Conservation (phyloP, 2,888 invertebrate genomes). For the Phymatocera aterrima region DNA sequence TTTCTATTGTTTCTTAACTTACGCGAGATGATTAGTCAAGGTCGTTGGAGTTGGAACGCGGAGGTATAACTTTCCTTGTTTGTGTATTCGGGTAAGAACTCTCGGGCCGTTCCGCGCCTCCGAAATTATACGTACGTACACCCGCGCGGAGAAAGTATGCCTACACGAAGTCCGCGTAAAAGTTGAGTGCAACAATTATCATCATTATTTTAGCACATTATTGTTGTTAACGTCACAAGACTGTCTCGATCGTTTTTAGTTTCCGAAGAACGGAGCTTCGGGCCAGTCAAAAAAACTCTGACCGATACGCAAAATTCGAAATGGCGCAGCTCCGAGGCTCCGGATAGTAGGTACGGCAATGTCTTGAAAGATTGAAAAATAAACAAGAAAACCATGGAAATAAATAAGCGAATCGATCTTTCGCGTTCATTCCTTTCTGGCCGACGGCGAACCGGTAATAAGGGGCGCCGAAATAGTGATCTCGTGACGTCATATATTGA, state of each 20-base stretch:
- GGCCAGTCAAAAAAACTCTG: no score
- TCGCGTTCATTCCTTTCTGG: not conserved
- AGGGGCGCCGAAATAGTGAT: constrained; percentile 30
- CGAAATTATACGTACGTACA: constrained; percentile 6
- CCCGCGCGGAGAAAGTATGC: constrained; percentile 57
- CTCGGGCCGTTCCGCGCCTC: not conserved
- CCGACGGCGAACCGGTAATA: not conserved
- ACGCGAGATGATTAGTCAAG: constrained; percentile 27
- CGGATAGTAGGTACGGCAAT: no score
- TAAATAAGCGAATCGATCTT: not conserved
- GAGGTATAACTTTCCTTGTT: constrained; percentile 48
- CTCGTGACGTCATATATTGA: constrained; percentile 8
- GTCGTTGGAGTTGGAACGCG: constrained; percentile 14
- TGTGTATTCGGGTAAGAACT: constrained; percentile 44
- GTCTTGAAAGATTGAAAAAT: no score
- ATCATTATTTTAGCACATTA: no score
- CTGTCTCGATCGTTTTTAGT: no score
- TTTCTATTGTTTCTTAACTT: not conserved
- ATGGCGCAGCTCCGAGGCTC: no score
- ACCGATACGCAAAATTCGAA: no score
- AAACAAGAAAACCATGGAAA: no score
- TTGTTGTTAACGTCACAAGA: no score
- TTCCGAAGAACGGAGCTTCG: no score
- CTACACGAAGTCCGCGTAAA: not conserved
- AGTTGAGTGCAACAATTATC: constrained; percentile 35